phyloP scores from a whole-genome alignment of 2,113 vertebrate genomes.

The Callipepla squamata region DNA sequence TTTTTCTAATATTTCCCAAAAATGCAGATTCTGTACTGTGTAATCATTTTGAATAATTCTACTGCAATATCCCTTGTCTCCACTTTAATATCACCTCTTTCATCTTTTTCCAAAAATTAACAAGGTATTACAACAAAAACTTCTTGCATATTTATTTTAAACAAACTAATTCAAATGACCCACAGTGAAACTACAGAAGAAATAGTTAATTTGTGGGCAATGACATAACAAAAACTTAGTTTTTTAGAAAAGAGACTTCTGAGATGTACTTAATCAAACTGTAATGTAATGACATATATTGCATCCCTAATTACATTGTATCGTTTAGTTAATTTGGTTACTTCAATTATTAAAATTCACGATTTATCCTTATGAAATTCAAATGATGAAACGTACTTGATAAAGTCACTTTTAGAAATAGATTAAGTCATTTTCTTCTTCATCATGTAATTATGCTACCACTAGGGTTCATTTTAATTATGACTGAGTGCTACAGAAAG shows the following conservation, averaged over 20 bases:
- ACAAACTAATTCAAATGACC: neutral
- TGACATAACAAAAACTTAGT: slow-evolving; percentile 12
- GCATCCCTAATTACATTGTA: slow-evolving; percentile 56
- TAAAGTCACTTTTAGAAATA: slow-evolving; percentile 56
- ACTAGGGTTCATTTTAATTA: slow-evolving; percentile 56
- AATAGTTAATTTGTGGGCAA: neutral
- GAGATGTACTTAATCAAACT: slow-evolving; percentile 58
- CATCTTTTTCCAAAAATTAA: neutral
- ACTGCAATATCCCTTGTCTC: neutral
- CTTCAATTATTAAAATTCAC: slow-evolving; percentile 59
- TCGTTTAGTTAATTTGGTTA: slow-evolving; percentile 50
- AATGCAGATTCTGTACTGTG: neutral
- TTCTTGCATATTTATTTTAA: neutral
- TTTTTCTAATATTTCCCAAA: neutral
- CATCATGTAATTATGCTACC: slow-evolving; percentile 47
- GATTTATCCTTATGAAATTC: slow-evolving; percentile 49
- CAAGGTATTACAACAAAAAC: neutral
- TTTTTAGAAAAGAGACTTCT: slow-evolving; percentile 19
- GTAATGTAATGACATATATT: slow-evolving; percentile 14
- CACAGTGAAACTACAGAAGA: neutral
- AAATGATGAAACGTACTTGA: slow-evolving; percentile 59
- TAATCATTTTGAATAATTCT: neutral
- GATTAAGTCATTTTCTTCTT: slow-evolving; percentile 42
- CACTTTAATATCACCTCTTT: neutral
- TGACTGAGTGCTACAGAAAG: neutral